A percentile compares a stretch with the other conserved stretches of the same genome.
These are phyloP conservation scores for Moxostoma hubbsi DNA, from an alignment of 2,797 vertebrate species.

Conservation along the genomic window DNA sequence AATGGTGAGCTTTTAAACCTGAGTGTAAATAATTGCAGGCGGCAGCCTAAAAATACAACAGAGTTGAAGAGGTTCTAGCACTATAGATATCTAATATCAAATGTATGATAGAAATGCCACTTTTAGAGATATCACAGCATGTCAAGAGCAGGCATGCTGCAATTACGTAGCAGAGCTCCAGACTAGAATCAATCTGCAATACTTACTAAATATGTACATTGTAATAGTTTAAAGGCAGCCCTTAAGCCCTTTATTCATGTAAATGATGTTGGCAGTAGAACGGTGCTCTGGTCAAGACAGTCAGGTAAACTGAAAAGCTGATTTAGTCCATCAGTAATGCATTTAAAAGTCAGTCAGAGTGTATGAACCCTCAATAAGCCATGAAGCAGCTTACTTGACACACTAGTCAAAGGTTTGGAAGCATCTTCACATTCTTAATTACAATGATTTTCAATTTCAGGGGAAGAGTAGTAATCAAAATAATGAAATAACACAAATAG, in stretches of 20 bases:
- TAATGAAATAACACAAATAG: too few relatives aligned
- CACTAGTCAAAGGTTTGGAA: not conserved
- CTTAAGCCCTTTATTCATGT: not conserved
- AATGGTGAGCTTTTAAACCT: too few relatives aligned
- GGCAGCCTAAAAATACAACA: too few relatives aligned
- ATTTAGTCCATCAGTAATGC: slow-evolving; percentile 14
- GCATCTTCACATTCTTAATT: too few relatives aligned
- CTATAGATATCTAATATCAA: not conserved
- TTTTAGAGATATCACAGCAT: not conserved
- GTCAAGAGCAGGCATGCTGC: not conserved
- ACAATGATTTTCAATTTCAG: too few relatives aligned
- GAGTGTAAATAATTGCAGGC: too few relatives aligned
- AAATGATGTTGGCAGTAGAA: slow-evolving; percentile 6
- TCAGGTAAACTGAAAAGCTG: slow-evolving; percentile 4
- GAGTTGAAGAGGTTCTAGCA: too few relatives aligned
- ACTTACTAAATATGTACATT: not conserved
- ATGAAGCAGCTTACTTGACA: not conserved
- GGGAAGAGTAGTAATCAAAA: too few relatives aligned
- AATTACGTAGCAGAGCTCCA: not conserved
- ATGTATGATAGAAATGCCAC: not conserved
- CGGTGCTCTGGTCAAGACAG: not conserved
- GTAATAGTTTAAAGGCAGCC: not conserved
- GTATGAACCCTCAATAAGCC: not conserved
- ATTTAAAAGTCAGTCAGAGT: not conserved
- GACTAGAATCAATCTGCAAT: slow-evolving; percentile 4